Percentiles rank a stretch among this genome's conserved stretches.
Conservation (phyloP, 2,113 vertebrate species). For the Otus sunia region DNA sequence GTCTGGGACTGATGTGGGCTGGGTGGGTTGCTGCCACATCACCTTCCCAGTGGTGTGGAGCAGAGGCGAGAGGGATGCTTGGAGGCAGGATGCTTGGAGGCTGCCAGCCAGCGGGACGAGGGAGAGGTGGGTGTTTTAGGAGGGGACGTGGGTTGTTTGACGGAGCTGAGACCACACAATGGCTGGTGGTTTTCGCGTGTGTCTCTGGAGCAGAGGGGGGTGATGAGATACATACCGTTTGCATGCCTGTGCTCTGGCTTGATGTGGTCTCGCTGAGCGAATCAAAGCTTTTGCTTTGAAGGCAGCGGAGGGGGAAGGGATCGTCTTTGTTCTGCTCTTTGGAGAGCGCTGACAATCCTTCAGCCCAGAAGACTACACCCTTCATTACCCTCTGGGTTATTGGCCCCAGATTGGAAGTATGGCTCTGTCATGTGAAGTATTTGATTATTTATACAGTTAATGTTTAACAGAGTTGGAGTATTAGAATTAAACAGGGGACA, state of each 20-base stretch:
- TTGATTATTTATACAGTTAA: constrained; percentile 69
- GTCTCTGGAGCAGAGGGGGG: background rate
- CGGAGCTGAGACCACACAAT: background rate
- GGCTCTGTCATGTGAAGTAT: constrained; percentile 58
- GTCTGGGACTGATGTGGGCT: no score
- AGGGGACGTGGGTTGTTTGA: background rate
- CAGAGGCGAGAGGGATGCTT: background rate
- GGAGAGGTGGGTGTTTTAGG: background rate
- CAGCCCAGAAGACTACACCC: constrained; percentile 53
- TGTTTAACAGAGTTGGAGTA: constrained; percentile 60
- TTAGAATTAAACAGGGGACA: constrained; percentile 50
- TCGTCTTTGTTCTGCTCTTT: constrained; percentile 62
- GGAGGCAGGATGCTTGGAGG: background rate
- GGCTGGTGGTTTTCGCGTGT: constrained; percentile 23
- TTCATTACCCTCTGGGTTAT: constrained; percentile 60
- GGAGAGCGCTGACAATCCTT: constrained; percentile 37
- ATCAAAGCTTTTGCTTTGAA: constrained; percentile 60
- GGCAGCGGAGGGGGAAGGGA: constrained; percentile 12
- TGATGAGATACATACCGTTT: constrained; percentile 26
- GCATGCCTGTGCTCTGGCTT: constrained; percentile 38
- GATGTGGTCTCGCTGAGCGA: constrained; percentile 36
- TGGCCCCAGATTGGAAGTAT: constrained; percentile 55
- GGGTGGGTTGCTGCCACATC: background rate
- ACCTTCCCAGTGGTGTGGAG: fast-evolving
- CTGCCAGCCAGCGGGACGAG: fast-evolving